Evolutionary conservation across 2,113 vertebrate genomes (phyloP), one percentile per base, ranked within the genome.

Genomic region (Maylandia zebra): DNA sequence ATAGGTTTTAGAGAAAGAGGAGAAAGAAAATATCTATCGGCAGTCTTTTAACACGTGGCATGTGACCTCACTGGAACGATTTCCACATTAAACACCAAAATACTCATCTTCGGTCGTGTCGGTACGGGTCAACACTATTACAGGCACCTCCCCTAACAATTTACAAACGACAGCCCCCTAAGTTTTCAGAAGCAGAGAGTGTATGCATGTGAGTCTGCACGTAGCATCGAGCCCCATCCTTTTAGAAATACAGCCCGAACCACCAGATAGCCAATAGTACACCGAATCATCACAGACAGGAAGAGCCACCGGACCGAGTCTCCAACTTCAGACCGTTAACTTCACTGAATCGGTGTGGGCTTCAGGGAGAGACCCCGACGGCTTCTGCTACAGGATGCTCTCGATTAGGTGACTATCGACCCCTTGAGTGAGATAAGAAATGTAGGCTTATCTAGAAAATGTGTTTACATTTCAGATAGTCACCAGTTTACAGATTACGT

Each of bases 181-280:
- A 55, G 24, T 79, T 16, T 50, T 34, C 10, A 3, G 52, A 8
- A 34, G 45, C 13, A 43, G 69, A 57, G 76, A 17, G 80, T 85
- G 82, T 50, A 81, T 32, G 87, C 85, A 94, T 96, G 96, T 96
- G 96, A 56, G 71, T 90, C 95, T 88, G 96, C 97, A 97, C 97
- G 97, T 97, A 97, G 93, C 95, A 71, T 89, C 38, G 80, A 59
- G 89, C 30, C 61, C 10, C 55, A 6, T 30, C 32, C 50, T 84
- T 57, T 14, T 9, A 30, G 27, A 85, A 81, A 89, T 85, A 91
- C 91, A 90, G 84, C 71, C 59, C 69, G 17, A n/a, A 52, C 82
- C 86, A 81, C 17, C 89, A 94, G 94, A 93, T 84, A 89, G 91
- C 93, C 90, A 90, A 22, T 89, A 81, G 84, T 50, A 27, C 52